A percentile compares a stretch with the other conserved stretches of the same genome.
Conservation (phyloP, 2,113 vertebrate species). For the Malurus cyaneus region DNA sequence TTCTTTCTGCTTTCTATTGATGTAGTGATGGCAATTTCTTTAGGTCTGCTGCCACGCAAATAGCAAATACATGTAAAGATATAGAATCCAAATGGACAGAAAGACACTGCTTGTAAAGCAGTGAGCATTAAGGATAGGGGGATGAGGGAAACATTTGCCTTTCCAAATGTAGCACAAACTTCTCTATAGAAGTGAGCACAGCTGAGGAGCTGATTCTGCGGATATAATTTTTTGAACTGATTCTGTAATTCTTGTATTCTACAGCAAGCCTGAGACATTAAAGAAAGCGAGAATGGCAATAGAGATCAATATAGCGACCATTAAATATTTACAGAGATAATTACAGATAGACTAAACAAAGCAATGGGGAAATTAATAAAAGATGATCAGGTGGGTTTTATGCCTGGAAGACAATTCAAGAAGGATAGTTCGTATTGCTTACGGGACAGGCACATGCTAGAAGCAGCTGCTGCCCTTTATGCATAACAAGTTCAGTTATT, state of each 20-base stretch:
- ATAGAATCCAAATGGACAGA: background rate
- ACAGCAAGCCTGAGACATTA: constrained; percentile 14
- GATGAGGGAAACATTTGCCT: background rate
- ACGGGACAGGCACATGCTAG: background rate
- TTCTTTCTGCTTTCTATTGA: background rate
- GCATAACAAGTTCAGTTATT: background rate
- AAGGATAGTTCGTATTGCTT: background rate
- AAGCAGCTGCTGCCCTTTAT: constrained; percentile 25
- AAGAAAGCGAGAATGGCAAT: constrained; percentile 24
- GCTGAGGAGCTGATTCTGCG: background rate
- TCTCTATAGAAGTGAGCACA: background rate
- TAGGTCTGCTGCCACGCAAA: background rate
- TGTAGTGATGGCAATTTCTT: background rate
- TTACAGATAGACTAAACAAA: constrained; percentile 59
- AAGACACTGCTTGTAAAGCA: background rate
- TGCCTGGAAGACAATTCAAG: constrained; percentile 53
- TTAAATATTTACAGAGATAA: constrained; percentile 69
- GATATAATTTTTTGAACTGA: background rate
- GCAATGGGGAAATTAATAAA: constrained; percentile 54
- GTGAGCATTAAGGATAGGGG: background rate
- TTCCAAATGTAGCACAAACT: background rate
- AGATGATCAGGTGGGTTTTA: constrained; percentile 41
- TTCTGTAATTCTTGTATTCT: constrained; percentile 7
- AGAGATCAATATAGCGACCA: constrained; percentile 54
- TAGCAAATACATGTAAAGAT: background rate